Conservation (phyloP, 1,140 invertebrate species). For the Drosophila simulans region DNA sequence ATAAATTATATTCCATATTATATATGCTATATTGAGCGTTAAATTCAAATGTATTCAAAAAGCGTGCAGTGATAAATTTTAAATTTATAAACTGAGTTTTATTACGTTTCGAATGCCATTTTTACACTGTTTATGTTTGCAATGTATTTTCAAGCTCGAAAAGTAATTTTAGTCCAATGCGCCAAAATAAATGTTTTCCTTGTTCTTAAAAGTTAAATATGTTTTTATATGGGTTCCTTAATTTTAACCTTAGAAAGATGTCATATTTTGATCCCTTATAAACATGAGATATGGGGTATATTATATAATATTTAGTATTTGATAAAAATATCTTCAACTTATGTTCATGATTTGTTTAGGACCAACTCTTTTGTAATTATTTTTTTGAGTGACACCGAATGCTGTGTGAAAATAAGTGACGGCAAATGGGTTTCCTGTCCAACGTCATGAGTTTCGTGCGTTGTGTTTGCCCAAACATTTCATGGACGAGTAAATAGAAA, state of each 20-base stretch:
- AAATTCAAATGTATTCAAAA: background rate
- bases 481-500: conserved; percentile 1
- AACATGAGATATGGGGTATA: no score
- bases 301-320: no score
- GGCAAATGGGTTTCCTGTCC: background rate
- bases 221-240: no score
- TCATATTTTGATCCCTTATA: no score
- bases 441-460: conserved; percentile 3
- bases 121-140: background rate
- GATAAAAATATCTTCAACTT: no score
- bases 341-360: no score
- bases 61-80: background rate
- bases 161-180: background rate
- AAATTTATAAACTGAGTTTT: background rate
- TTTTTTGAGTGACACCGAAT: no score
- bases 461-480: conserved; percentile 1
- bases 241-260: background rate
- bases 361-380: no score
- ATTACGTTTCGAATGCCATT: background rate
- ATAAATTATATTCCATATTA: background rate
- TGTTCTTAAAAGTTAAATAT: background rate
- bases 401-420: background rate
- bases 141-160: background rate
- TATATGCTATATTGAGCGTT: background rate
- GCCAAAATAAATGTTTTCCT: conserved; percentile 8